Evolutionary conservation across 2,797 vertebrate species (phyloP), one percentile per base, ranked within the genome.

Genomic region (Hydrophis major): DNA sequence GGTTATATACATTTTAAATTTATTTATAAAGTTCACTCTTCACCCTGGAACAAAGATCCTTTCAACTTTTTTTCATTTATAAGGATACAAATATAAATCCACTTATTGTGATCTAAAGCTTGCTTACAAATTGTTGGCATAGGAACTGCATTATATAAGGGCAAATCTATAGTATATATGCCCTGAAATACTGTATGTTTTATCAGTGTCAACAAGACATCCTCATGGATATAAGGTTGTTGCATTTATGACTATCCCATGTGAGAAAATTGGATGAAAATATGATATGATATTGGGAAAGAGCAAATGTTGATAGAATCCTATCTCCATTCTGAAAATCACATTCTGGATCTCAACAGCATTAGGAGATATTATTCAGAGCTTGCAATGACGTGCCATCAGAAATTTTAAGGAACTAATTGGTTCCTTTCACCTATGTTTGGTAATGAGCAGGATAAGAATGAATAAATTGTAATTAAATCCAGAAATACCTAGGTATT

Each of bases 1-100:
- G 55, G 53, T 93, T 93, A 55, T 27, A 3, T 16, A 53, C 28
- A 78, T n/a, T 74, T 91, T 93, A 74, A 93, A 90, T 93, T 42
- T 91, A 60, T 91, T 88, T 90, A 93, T 56, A 60, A 88, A 88
- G 20, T 55, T 87, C n/a, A n/a, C 28, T 69, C 78, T 25, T 91
- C 42, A 28, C 92, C 13, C 53, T 61, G 14, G 28, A 47, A n/a
- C 53, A 90, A 20, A 93, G 53, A 4, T 60, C 89, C 14, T 88
- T 60, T 90, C 55, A 78, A 18, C 16, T 32, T 50, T 18, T 16
- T 32, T 88, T 88, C 87, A 32, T 55, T 88, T 74, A 37, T 90
- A 90, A 90, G 42, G 14, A 42, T 20, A 18, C 50, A 93, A 59
- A 88, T 56, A 11, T 20, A 5, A 63, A 37, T 27, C 32, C n/a